phyloP scores from a whole-genome alignment of 2,888 invertebrate species.

The Dasypolia templi region DNA sequence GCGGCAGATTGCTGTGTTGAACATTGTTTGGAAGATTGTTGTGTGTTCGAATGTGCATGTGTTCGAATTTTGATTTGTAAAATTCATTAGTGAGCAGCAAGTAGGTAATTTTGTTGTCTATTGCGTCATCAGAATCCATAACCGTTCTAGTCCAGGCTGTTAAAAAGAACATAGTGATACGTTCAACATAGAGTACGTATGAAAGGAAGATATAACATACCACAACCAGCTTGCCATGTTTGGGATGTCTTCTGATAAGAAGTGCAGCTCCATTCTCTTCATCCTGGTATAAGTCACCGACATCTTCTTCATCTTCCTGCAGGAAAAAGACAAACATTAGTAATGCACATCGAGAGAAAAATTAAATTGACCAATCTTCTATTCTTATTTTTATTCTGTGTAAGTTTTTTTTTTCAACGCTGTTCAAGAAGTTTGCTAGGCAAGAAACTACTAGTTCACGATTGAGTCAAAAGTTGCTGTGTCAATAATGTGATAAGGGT shows the following conservation, averaged over 20 bases:
- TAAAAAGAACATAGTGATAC: no score
- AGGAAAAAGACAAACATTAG: slow-evolving; percentile 69
- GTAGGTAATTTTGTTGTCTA: slow-evolving; percentile 2
- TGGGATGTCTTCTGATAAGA: slow-evolving; percentile 94
- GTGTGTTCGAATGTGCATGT: no score
- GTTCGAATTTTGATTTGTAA: slow-evolving; percentile 27
- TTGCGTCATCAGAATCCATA: not conserved
- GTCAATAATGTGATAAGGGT: no score
- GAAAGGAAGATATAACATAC: slow-evolving; percentile 90
- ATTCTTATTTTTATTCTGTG: no score
- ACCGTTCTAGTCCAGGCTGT: not conserved
- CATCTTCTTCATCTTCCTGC: slow-evolving; percentile 92
- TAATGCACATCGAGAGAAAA: no score
- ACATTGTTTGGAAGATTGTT: no score
- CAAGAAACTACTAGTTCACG: no score
- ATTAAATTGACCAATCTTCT: no score
- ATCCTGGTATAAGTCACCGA: slow-evolving; percentile 97
- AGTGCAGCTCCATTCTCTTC: slow-evolving; percentile 96
- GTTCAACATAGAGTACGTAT: not conserved
- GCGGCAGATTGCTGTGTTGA: not conserved
- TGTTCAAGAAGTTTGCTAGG: no score
- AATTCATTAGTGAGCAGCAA: slow-evolving; percentile 1
- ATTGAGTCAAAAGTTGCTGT: no score
- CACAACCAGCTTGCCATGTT: slow-evolving; percentile 95
- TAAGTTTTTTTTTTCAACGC: no score